Evolutionary conservation across 2,888 invertebrate species (phyloP).

Genomic region (Ectemnius lituratus): DNA sequence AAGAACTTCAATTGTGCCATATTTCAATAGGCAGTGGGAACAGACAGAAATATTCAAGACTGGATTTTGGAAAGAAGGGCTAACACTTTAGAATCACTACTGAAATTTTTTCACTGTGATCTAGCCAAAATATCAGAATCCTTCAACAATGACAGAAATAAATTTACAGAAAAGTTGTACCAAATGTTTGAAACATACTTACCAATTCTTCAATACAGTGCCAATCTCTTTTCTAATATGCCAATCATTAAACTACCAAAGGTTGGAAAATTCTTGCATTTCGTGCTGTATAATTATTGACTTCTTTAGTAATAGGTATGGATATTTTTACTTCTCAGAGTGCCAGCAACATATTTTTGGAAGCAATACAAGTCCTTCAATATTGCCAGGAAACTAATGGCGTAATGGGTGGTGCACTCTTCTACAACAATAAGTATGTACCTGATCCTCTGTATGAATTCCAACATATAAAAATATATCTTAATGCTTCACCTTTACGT

Average conservation of each 20-base stretch:
- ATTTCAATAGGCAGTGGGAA: conserved; percentile 87
- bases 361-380: conserved; percentile 91
- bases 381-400: conserved; percentile 88
- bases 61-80: conserved; percentile 89
- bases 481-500: conserved; percentile 41
- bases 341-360: conserved; percentile 91
- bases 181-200: conserved; percentile 94
- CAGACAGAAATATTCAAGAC: conserved; percentile 91
- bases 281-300: background rate
- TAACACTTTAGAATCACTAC: conserved; percentile 85
- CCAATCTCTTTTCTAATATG: conserved; percentile 90
- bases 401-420: conserved; percentile 90
- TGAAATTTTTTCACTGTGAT: conserved; percentile 92
- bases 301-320: conserved; percentile 3
- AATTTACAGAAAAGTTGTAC: conserved; percentile 87
- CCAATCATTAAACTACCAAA: conserved; percentile 90
- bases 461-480: background rate
- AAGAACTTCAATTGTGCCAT: background rate
- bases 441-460: conserved; percentile 6
- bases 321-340: conserved; percentile 81
- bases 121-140: conserved; percentile 85
- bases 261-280: conserved; percentile 77
- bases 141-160: conserved; percentile 79
- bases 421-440: conserved; percentile 91
- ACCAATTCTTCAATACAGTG: conserved; percentile 89